Evolutionary conservation across 2,888 invertebrate species (phyloP).

Genomic region (Patella caerulea): DNA sequence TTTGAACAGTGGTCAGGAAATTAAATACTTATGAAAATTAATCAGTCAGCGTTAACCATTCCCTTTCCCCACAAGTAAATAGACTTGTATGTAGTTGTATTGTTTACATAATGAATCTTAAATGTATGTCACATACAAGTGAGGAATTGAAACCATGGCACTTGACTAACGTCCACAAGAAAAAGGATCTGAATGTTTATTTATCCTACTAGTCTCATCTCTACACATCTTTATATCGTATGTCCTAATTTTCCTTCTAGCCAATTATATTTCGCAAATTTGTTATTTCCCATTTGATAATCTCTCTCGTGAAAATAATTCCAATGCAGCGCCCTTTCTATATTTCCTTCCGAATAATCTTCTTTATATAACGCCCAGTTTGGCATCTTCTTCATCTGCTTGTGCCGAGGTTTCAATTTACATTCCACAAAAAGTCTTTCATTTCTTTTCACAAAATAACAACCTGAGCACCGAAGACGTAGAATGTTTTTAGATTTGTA

Average conservation of each 20-base stretch:
- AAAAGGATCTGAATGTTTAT: too few relatives aligned
- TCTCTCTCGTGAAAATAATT: slow-evolving; percentile 37
- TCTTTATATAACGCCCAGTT: slow-evolving; percentile 47
- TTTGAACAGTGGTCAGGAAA: too few relatives aligned
- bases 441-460: slow-evolving; percentile 64
- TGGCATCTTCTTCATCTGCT: slow-evolving; percentile 62
- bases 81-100: too few relatives aligned
- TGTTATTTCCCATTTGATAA: slow-evolving; percentile 42
- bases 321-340: slow-evolving; percentile 43
- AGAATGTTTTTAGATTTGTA: slow-evolving; percentile 59
- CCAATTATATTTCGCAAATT: slow-evolving; percentile 49
- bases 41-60: too few relatives aligned
- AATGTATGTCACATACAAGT: too few relatives aligned
- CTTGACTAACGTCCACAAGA: too few relatives aligned
- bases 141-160: too few relatives aligned
- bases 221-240: slow-evolving; percentile 32
- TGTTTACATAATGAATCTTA: too few relatives aligned
- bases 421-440: slow-evolving; percentile 67
- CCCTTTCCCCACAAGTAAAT: too few relatives aligned
- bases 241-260: slow-evolving; percentile 52
- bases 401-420: slow-evolving; percentile 64
- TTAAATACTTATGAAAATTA: too few relatives aligned
- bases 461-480: slow-evolving; percentile 59
- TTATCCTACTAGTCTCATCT: background rate
- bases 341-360: slow-evolving; percentile 53